Percentiles rank a stretch among this genome's conserved stretches.
phyloP scores from a whole-genome alignment of 2,113 vertebrate genomes.

The Xenopus borealis region DNA sequence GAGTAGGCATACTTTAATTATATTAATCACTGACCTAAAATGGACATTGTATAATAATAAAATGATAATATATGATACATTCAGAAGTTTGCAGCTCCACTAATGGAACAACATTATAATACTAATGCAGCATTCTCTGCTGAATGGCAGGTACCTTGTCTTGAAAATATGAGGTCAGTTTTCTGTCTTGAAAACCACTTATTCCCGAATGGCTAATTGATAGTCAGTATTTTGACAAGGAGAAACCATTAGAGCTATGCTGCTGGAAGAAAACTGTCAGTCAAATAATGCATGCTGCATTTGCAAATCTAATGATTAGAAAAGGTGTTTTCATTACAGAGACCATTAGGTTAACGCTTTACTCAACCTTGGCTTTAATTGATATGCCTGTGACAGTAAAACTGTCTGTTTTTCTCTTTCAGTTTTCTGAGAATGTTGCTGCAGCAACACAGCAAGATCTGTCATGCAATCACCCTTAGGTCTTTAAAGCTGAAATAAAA shows the following conservation, averaged over 20 bases:
- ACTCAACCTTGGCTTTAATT: slow-evolving; percentile 32
- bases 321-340: slow-evolving; percentile 23
- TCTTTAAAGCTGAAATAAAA: slow-evolving; percentile 7
- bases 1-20: too few relatives aligned
- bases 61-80: too few relatives aligned
- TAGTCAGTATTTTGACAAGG: slow-evolving; percentile 26
- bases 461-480: slow-evolving; percentile 14
- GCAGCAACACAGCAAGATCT: neutral
- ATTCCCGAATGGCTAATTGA: slow-evolving; percentile 32
- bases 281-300: slow-evolving; percentile 21
- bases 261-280: slow-evolving; percentile 24
- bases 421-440: slow-evolving; percentile 21
- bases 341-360: slow-evolving; percentile 27
- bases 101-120: neutral
- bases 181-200: slow-evolving; percentile 25
- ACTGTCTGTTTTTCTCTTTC: slow-evolving; percentile 18
- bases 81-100: neutral
- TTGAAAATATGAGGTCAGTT: slow-evolving; percentile 17
- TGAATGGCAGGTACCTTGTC: slow-evolving; percentile 16
- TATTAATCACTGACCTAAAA: too few relatives aligned
- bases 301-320: slow-evolving; percentile 35
- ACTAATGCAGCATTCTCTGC: neutral
- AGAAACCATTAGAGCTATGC: slow-evolving; percentile 16
- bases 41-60: too few relatives aligned
- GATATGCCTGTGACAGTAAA: slow-evolving; percentile 26